Evolutionary conservation across 1,140 invertebrate genomes (phyloP).

Genomic region (Bombus confusus): DNA sequence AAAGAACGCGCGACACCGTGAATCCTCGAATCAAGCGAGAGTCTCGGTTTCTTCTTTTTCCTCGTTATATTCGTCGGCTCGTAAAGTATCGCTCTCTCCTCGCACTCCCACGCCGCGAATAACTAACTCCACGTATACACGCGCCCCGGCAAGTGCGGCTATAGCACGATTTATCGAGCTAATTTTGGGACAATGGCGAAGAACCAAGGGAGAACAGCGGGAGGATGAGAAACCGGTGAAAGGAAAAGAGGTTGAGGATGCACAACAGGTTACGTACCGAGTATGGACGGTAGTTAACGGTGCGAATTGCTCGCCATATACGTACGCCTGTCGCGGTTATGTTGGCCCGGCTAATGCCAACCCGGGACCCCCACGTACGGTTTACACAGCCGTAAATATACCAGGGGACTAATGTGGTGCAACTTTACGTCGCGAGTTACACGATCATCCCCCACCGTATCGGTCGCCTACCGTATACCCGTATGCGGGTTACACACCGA

Average conservation of each 20-base stretch:
- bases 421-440: slow-evolving; percentile 70
- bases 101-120: slow-evolving; percentile 22
- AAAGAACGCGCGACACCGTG: background rate
- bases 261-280: slow-evolving; percentile 49
- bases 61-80: background rate
- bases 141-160: background rate
- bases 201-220: slow-evolving; percentile 5
- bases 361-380: slow-evolving; percentile 34
- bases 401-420: slow-evolving; percentile 73
- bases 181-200: slow-evolving; percentile 74
- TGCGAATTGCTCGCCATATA: slow-evolving; percentile 75
- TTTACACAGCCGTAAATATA: slow-evolving; percentile 75
- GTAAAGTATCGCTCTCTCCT: background rate
- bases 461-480: background rate
- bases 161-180: slow-evolving; percentile 70
- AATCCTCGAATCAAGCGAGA: background rate
- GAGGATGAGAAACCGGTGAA: slow-evolving; percentile 29
- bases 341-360: slow-evolving; percentile 63
- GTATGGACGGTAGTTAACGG: slow-evolving; percentile 57
- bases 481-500: background rate
- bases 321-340: slow-evolving; percentile 65
- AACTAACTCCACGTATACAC: background rate
- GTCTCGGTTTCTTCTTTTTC: slow-evolving; percentile 12
- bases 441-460: slow-evolving; percentile 66
- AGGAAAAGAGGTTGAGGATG: slow-evolving; percentile 47